Percentiles rank a stretch among this genome's conserved stretches.
Conservation (phyloP, 2,113 vertebrate species). For the Scomber japonicus region DNA sequence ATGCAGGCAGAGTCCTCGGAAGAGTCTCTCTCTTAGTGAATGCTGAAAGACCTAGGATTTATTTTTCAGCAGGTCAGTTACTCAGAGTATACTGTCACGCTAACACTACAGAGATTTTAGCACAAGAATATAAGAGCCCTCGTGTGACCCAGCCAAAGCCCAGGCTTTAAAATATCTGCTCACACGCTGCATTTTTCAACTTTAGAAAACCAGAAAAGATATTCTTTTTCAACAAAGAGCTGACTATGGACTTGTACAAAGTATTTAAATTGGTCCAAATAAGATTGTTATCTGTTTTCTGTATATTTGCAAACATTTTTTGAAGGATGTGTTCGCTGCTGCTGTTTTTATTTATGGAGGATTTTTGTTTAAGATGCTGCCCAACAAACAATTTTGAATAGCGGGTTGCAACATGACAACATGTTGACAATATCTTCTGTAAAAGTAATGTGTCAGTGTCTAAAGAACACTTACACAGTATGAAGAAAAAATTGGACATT, state of each 20-base stretch:
- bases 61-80: conserved; percentile 45
- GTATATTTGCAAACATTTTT: conserved; percentile 34
- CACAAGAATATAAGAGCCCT: conserved; percentile 1
- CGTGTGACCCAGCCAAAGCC: conserved; percentile 4
- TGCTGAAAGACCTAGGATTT: conserved; percentile 36
- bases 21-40: conserved; percentile 27
- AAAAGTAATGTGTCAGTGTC: conserved; percentile 6
- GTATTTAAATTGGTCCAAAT: conserved; percentile 55
- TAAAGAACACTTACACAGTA: conserved; percentile 3
- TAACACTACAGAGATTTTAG: conserved; percentile 4
- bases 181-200: not conserved
- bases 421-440: not conserved
- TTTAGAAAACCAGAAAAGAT: not conserved
- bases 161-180: not conserved
- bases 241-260: conserved; percentile 4
- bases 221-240: conserved; percentile 21
- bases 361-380: conserved; percentile 19
- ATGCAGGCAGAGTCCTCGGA: conserved; percentile 17
- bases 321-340: conserved; percentile 34
- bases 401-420: not conserved
- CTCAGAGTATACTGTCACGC: not conserved
- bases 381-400: conserved; percentile 35
- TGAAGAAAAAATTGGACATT: not conserved
- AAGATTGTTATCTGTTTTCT: conserved; percentile 44
- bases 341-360: conserved; percentile 41